Conservation (phyloP, 2,888 invertebrate genomes). For the Steromphala cineraria region DNA sequence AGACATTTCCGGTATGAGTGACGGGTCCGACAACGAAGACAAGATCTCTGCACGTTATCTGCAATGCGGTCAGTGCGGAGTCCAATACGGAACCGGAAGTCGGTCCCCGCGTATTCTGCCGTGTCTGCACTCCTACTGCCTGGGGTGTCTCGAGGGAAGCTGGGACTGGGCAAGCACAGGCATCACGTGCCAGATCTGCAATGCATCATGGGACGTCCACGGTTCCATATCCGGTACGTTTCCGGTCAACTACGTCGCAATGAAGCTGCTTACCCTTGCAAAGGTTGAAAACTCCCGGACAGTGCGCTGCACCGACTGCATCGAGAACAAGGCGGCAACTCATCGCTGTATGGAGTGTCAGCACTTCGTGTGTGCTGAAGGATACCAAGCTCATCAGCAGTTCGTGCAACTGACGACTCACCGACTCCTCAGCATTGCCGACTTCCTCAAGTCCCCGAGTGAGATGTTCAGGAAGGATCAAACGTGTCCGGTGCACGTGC, state of each 20-base stretch:
- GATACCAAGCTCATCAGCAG: background rate
- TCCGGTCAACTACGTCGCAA: background rate
- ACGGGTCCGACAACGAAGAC: background rate
- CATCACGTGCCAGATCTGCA: background rate
- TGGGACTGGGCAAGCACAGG: background rate
- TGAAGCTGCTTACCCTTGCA: background rate
- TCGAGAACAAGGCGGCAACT: background rate
- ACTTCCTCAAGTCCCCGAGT: background rate
- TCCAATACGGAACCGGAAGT: background rate
- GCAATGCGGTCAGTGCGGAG: background rate
- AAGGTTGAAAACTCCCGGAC: background rate
- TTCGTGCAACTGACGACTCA: background rate
- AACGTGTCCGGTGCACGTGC: background rate
- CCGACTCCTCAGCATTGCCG: background rate
- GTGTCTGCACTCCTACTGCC: background rate
- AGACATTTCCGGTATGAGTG: too few species aligned
- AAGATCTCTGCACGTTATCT: background rate
- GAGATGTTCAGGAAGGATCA: background rate
- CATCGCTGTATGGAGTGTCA: constrained; percentile 2
- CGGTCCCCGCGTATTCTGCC: background rate
- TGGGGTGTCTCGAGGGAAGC: background rate
- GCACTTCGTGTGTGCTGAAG: background rate
- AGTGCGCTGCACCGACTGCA: background rate
- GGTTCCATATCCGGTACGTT: background rate
- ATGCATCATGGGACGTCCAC: background rate